Evolutionary conservation across 2,113 vertebrate genomes (phyloP).

Genomic region (Plotosus lineatus): DNA sequence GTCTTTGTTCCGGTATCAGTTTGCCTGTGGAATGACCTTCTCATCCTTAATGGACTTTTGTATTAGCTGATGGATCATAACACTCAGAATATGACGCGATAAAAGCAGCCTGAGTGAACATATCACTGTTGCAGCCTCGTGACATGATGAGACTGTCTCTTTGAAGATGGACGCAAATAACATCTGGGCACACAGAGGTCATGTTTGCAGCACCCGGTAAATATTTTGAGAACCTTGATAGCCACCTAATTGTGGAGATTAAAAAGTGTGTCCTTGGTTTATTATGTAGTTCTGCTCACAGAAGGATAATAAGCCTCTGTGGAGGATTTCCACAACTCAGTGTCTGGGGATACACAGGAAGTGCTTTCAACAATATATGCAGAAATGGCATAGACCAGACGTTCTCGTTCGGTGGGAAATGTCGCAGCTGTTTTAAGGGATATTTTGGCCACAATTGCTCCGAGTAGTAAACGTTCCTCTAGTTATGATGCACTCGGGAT

Average conservation of each 20-base stretch:
- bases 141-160: conserved; percentile 33
- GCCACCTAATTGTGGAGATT: conserved; percentile 52
- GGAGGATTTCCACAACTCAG: conserved; percentile 48
- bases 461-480: background rate
- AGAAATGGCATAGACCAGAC: background rate
- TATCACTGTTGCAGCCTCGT: conserved; percentile 28
- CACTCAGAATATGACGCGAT: conserved; percentile 15
- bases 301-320: conserved; percentile 58
- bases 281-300: conserved; percentile 31
- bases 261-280: conserved; percentile 64
- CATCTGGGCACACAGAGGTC: conserved; percentile 12
- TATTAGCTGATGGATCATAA: conserved; percentile 41
- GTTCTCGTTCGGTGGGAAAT: background rate
- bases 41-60: conserved; percentile 33
- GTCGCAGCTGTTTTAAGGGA: background rate
- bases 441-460: background rate
- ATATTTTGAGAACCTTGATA: conserved; percentile 75
- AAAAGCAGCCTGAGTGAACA: conserved; percentile 17
- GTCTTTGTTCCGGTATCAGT: background rate
- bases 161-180: conserved; percentile 19
- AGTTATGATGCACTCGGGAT: conserved; percentile 4
- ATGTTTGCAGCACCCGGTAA: conserved; percentile 62
- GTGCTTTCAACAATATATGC: background rate
- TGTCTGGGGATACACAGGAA: background rate
- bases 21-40: background rate